Conservation (phyloP, 2,113 vertebrate species). For the Galbula dea region DNA sequence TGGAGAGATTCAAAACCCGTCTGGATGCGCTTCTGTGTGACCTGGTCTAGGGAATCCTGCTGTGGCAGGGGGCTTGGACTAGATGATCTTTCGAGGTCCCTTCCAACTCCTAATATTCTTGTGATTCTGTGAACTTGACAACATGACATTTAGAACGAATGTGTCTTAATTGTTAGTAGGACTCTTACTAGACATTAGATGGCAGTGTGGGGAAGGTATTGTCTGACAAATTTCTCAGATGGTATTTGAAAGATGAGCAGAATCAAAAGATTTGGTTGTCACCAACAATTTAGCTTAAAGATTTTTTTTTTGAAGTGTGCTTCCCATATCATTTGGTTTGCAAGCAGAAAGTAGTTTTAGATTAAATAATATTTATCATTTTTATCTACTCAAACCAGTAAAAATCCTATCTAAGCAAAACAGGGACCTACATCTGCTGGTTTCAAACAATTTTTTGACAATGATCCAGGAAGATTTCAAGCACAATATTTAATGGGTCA, state of each 20-base stretch:
- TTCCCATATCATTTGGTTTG: background rate
- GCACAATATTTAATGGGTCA: background rate
- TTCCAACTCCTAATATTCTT: too few species aligned
- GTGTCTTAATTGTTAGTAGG: background rate
- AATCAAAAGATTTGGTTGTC: background rate
- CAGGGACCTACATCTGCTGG: background rate
- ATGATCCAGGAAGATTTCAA: background rate
- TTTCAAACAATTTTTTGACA: background rate
- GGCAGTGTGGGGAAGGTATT: slow-evolving; percentile 9
- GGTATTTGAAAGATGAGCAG: background rate
- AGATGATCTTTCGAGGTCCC: too few species aligned
- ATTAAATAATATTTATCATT: background rate
- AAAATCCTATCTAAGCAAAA: background rate
- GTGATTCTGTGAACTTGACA: too few species aligned
- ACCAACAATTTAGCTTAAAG: background rate
- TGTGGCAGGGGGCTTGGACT: too few species aligned
- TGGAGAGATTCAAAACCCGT: too few species aligned
- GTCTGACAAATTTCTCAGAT: background rate
- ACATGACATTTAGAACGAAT: background rate
- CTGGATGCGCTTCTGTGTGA: too few species aligned
- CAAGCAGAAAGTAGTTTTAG: background rate
- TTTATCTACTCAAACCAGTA: background rate
- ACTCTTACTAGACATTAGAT: background rate
- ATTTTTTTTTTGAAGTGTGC: background rate
- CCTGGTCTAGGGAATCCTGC: too few species aligned